Evolutionary conservation across 2,888 invertebrate genomes (phyloP).

Genomic region (Lochmaea crataegi): DNA sequence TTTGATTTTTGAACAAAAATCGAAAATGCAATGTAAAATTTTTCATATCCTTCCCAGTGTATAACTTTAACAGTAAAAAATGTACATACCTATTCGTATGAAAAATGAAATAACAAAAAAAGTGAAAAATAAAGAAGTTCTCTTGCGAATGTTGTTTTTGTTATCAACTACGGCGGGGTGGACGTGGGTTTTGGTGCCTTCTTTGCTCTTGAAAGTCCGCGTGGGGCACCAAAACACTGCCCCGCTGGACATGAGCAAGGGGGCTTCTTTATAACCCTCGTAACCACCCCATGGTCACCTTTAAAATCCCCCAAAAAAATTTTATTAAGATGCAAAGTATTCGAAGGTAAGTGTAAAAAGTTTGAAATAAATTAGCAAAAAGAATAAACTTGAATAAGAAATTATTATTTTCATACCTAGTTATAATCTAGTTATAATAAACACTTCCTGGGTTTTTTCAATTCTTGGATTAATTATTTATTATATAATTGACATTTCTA

Average conservation of each 20-base stretch:
- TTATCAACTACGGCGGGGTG: slow-evolving; percentile 61
- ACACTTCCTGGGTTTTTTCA: no score
- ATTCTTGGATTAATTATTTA: no score
- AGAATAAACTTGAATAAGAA: no score
- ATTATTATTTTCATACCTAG: no score
- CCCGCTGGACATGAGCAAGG: slow-evolving; percentile 66
- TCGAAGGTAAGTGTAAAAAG: neutral
- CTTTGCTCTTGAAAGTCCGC: slow-evolving; percentile 64
- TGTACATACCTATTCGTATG: slow-evolving; percentile 51
- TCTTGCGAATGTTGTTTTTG: slow-evolving; percentile 63
- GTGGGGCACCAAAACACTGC: slow-evolving; percentile 68
- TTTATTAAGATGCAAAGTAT: neutral
- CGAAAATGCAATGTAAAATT: slow-evolving; percentile 34
- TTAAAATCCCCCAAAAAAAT: neutral
- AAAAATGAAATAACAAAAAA: slow-evolving; percentile 33
- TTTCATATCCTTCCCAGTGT: slow-evolving; percentile 29
- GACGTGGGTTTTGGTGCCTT: slow-evolving; percentile 72
- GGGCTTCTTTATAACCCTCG: slow-evolving; percentile 64
- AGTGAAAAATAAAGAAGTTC: slow-evolving; percentile 64
- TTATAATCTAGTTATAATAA: no score
- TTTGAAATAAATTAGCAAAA: neutral
- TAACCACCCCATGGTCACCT: slow-evolving; percentile 53
- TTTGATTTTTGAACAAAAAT: slow-evolving; percentile 3
- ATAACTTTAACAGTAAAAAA: slow-evolving; percentile 46
- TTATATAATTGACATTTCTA: no score